phyloP scores from a whole-genome alignment of 2,797 vertebrate species.

The Loris lydekkerianus region DNA sequence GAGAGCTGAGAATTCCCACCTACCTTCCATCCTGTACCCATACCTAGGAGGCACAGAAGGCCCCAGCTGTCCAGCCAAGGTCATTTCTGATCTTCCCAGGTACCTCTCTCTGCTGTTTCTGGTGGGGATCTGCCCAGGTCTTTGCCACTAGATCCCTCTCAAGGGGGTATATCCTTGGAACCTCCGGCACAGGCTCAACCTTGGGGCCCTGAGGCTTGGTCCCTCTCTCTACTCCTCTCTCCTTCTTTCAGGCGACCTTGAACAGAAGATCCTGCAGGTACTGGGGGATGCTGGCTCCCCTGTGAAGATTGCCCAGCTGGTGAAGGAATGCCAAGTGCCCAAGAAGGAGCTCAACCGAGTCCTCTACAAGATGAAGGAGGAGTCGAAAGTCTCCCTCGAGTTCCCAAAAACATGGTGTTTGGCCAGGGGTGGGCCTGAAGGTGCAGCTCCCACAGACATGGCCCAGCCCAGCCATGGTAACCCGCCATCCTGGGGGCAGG shows the following conservation, averaged over 20 bases:
- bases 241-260: constrained; percentile 39
- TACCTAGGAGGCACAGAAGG: neutral
- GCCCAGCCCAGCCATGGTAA: neutral
- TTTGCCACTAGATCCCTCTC: neutral
- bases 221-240: neutral
- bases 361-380: constrained; percentile 42
- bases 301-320: neutral
- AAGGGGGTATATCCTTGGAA: accelerated
- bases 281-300: neutral
- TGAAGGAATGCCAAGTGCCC: constrained; percentile 30
- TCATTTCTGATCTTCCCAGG: accelerated
- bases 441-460: accelerated
- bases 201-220: neutral
- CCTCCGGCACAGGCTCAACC: neutral
- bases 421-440: accelerated
- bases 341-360: constrained; percentile 56
- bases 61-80: neutral
- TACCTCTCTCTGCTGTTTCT: accelerated
- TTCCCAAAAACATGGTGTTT: neutral
- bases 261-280: constrained; percentile 55
- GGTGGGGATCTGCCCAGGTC: accelerated
- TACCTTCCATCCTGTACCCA: neutral
- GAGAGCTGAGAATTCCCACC: neutral
- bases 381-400: neutral
- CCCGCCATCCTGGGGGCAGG: accelerated